These are phyloP conservation scores for Lasioglossum pauxillum DNA, from an alignment of 2,888 invertebrate genomes.

Conservation along the genomic window DNA sequence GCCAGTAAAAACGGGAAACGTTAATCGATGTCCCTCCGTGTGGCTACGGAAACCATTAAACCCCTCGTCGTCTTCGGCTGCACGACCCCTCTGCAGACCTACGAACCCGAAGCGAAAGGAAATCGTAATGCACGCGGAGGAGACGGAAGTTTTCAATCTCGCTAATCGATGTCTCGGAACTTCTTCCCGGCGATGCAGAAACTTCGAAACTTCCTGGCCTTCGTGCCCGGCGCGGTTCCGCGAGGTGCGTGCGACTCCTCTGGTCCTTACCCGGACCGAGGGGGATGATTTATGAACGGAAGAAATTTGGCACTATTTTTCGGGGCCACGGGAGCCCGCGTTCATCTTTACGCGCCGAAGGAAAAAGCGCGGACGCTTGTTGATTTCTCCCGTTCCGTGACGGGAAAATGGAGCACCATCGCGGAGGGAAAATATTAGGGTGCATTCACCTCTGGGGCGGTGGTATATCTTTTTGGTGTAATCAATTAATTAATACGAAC, in stretches of 20 bases:
- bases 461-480: background rate
- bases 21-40: constrained; percentile 61
- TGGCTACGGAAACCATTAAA: constrained; percentile 56
- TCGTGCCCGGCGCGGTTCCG: background rate
- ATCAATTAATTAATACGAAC: too few relatives aligned
- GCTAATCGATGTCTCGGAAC: constrained; percentile 69
- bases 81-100: background rate
- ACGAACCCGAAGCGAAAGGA: background rate
- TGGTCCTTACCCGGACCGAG: background rate
- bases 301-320: constrained; percentile 15
- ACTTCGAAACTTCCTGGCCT: constrained; percentile 54
- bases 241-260: constrained; percentile 15
- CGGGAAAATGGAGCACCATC: background rate
- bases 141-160: constrained; percentile 69
- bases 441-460: background rate
- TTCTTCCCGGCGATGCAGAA: constrained; percentile 46
- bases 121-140: constrained; percentile 58
- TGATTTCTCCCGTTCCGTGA: background rate
- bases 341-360: background rate
- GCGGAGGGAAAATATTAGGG: background rate
- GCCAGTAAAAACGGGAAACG: constrained; percentile 41
- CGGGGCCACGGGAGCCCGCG: background rate
- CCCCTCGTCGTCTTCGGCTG: constrained; percentile 14
- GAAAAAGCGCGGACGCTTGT: background rate
- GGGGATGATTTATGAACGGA: constrained; percentile 43